These are phyloP conservation scores for Drosophila histrio DNA, from an alignment of 2,888 invertebrate genomes.

Conservation along the genomic window DNA sequence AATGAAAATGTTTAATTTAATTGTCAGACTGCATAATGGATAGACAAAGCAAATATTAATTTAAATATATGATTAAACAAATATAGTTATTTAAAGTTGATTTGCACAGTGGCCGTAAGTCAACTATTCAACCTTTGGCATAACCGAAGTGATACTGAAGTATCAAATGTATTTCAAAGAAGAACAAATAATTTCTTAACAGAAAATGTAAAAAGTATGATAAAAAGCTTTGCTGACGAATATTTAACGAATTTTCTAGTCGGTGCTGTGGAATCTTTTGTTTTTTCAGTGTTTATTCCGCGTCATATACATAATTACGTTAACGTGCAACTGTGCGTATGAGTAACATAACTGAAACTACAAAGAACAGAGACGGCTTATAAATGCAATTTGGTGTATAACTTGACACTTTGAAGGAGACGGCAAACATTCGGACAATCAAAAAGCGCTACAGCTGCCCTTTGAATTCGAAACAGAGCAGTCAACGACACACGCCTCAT, in stretches of 20 bases:
- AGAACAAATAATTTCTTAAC: background rate
- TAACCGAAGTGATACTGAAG: no score
- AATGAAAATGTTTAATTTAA: constrained; percentile 61
- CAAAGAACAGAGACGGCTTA: background rate
- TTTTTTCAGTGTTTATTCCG: constrained; percentile 1
- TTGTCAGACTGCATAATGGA: constrained; percentile 24
- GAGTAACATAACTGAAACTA: constrained; percentile 18
- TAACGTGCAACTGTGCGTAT: constrained; percentile 32
- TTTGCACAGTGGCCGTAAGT: no score
- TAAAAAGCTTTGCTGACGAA: background rate
- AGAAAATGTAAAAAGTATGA: background rate
- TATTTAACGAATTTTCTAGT: constrained; percentile 11
- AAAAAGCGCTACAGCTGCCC: constrained; percentile 25
- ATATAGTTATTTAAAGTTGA: background rate
- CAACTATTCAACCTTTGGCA: no score
- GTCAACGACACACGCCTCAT: constrained; percentile 46
- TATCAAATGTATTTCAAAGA: no score
- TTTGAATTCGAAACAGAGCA: constrained; percentile 21
- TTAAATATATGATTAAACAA: background rate
- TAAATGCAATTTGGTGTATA: constrained; percentile 27
- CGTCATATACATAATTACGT: constrained; percentile 9
- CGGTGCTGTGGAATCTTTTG: background rate
- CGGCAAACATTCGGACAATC: constrained; percentile 28
- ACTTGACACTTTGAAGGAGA: constrained; percentile 15
- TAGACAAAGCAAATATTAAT: background rate